Conservation (phyloP, 35 echinoderm and acorn worm genomes). For the Strongylocentrotus purpuratus region DNA sequence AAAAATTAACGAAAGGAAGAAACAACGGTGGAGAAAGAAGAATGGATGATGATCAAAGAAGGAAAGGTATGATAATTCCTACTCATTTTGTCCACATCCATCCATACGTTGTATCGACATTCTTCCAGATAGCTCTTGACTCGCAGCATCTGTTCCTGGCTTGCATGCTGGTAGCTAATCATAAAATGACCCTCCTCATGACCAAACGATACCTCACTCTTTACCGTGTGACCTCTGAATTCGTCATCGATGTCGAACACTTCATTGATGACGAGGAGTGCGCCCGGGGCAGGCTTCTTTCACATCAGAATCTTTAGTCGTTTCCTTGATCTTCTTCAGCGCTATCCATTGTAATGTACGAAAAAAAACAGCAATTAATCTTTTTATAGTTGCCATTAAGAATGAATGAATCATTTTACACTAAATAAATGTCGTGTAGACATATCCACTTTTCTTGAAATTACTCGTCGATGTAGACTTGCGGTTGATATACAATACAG, state of each 20-base stretch:
- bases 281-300: not conserved
- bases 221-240: not conserved
- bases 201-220: not conserved
- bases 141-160: constrained; percentile 14
- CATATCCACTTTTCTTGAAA: too few relatives aligned
- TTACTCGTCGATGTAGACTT: too few relatives aligned
- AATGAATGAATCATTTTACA: too few relatives aligned
- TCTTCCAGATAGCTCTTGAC: constrained; percentile 43
- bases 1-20: too few relatives aligned
- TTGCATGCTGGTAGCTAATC: constrained; percentile 68
- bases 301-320: not conserved
- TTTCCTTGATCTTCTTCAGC: not conserved
- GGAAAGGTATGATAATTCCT: not conserved
- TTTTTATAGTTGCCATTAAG: too few relatives aligned
- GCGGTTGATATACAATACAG: too few relatives aligned
- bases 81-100: constrained; percentile 71
- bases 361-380: too few relatives aligned
- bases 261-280: constrained; percentile 8
- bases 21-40: too few relatives aligned
- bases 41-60: not conserved
- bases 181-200: constrained; percentile 41
- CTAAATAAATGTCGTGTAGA: too few relatives aligned
- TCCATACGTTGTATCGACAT: constrained; percentile 53
- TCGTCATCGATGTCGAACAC: not conserved
- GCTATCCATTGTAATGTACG: not conserved